Percentiles rank a stretch among this genome's conserved stretches.
These are phyloP conservation scores for Lasioglossum oenotherae DNA, from an alignment of 2,888 invertebrate genomes.

Conservation along the genomic window DNA sequence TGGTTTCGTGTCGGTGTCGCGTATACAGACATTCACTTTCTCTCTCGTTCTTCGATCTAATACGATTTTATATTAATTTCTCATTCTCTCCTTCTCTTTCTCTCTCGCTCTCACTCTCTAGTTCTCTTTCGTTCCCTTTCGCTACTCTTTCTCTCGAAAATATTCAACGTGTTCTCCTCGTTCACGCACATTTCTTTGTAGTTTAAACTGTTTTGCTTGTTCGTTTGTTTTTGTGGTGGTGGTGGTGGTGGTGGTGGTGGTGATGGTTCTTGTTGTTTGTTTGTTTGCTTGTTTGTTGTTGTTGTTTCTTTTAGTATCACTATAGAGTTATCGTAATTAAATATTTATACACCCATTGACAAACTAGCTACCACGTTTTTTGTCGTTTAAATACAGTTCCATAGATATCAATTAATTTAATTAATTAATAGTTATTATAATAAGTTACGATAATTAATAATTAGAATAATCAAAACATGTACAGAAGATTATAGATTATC, in stretches of 20 bases:
- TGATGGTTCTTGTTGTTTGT: slow-evolving; percentile 13
- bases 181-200: slow-evolving; percentile 15
- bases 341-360: slow-evolving; percentile 84
- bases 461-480: slow-evolving; percentile 84
- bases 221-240: slow-evolving; percentile 1
- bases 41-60: slow-evolving; percentile 8
- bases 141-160: slow-evolving; percentile 26
- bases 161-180: slow-evolving; percentile 13
- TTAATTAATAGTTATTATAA: slow-evolving; percentile 83
- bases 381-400: slow-evolving; percentile 81
- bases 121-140: not conserved
- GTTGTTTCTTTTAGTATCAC: slow-evolving; percentile 65
- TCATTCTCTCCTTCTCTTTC: slow-evolving; percentile 20
- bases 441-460: slow-evolving; percentile 83
- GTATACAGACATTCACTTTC: slow-evolving; percentile 12
- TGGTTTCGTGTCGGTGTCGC: slow-evolving; percentile 17
- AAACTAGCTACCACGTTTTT: slow-evolving; percentile 83
- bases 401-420: slow-evolving; percentile 83
- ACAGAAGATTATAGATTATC: slow-evolving; percentile 83
- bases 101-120: slow-evolving; percentile 8
- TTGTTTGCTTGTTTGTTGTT: slow-evolving; percentile 36
- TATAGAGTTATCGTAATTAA: slow-evolving; percentile 81
- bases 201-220: slow-evolving; percentile 10
- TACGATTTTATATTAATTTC: not conserved
- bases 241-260: not conserved